Conservation (phyloP, 1,140 invertebrate genomes). For the Arion vulgaris region DNA sequence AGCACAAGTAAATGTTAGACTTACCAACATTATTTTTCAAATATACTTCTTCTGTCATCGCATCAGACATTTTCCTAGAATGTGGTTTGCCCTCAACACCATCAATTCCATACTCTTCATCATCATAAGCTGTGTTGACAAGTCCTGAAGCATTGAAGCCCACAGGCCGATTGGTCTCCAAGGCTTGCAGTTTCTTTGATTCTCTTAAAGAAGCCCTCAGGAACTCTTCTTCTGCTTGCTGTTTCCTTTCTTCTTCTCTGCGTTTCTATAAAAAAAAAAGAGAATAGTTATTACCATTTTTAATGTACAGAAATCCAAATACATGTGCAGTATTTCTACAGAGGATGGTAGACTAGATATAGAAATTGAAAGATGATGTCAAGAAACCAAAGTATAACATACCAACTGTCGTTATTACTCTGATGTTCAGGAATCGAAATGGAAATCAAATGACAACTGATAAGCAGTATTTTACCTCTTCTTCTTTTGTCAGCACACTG, state of each 20-base stretch:
- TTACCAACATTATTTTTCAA: constrained; percentile 65
- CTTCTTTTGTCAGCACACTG: too few species aligned
- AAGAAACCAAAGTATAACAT: too few species aligned
- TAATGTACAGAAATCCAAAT: too few species aligned
- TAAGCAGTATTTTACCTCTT: too few species aligned
- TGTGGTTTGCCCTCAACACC: constrained; percentile 30
- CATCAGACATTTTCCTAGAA: constrained; percentile 40
- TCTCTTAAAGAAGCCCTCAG: constrained; percentile 91
- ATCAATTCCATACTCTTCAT: constrained; percentile 55
- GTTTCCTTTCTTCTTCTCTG: constrained; percentile 88
- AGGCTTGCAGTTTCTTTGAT: constrained; percentile 92
- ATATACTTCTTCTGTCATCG: constrained; percentile 51
- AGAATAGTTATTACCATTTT: too few species aligned
- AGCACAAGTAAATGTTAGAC: too few species aligned
- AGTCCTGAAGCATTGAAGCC: constrained; percentile 77
- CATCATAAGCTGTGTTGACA: constrained; percentile 83
- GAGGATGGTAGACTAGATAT: too few species aligned
- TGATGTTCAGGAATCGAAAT: too few species aligned
- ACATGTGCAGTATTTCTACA: too few species aligned
- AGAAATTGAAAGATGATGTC: too few species aligned
- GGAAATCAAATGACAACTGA: too few species aligned
- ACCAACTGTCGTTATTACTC: too few species aligned
- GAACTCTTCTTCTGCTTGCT: constrained; percentile 89
- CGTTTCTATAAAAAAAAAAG: constrained; percentile 77
- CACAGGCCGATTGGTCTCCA: constrained; percentile 77